These are phyloP conservation scores for Tachystola acroxantha DNA, from an alignment of 2,888 invertebrate species.

Conservation along the genomic window DNA sequence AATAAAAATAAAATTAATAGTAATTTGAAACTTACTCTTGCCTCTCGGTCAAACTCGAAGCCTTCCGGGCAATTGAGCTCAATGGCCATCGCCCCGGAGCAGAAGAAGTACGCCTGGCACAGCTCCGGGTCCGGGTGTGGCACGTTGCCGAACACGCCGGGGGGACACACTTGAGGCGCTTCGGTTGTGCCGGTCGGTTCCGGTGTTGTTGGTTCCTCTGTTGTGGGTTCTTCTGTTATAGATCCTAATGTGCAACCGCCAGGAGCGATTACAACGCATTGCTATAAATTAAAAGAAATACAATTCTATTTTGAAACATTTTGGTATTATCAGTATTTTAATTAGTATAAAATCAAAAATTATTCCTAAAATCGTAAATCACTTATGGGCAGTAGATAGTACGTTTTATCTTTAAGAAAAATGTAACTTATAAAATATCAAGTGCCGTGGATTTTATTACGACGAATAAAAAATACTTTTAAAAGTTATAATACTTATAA, in stretches of 20 bases:
- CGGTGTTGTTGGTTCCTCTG: background rate
- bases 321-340: background rate
- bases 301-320: background rate
- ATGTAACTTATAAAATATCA: no score
- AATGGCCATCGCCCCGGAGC: slow-evolving; percentile 21
- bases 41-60: slow-evolving; percentile 25
- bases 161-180: slow-evolving; percentile 17
- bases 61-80: slow-evolving; percentile 22
- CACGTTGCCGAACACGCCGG: slow-evolving; percentile 24
- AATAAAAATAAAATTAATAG: no score
- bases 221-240: background rate
- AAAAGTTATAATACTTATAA: no score
- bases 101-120: slow-evolving; percentile 31
- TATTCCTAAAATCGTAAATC: background rate
- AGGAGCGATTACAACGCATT: background rate
- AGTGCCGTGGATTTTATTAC: no score
- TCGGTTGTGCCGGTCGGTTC: background rate
- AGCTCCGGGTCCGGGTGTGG: slow-evolving; percentile 27
- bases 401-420: no score
- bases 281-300: background rate
- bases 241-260: background rate
- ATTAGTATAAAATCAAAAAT: background rate
- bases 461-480: no score
- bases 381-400: no score
- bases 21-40: slow-evolving; percentile 18